Base-by-base conservation (phyloP, 92 coral and sea anemone genomes). In the Siderastrea siderea region DNA sequence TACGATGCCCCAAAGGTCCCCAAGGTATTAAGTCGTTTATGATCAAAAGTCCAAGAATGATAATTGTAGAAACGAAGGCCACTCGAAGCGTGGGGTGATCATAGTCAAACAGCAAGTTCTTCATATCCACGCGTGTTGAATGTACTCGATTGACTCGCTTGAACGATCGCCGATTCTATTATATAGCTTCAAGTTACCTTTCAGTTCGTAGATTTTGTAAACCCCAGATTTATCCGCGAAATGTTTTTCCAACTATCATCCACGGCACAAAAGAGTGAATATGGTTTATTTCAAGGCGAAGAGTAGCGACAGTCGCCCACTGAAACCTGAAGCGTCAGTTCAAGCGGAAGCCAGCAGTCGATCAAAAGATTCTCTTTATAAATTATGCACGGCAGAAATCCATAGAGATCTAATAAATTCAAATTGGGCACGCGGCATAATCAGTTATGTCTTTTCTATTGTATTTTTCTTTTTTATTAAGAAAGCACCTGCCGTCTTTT, bases 51-150 rank as follows among this genome's bases (percentile, higher is more conserved):
- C 95, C 95, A 45, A 92, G 73, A 46, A 92, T 71, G 48, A 92
- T 74, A 3, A 92, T 78, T 6, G 95, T 92, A 16, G 95, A 92
- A 51, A 92, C 91, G 66, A 92, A 88, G 64, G 75, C 16, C 52
- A 92, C 84, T 5, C 95, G 95, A 8, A 92, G 90, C 9, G 85
- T 68, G 14, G 95, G 95, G 46, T 92, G 95, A 69, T 89, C 91
- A 26, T 92, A 91, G 59, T 89, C 95, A 53, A 84, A 84, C 9
- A 84, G 26, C 52, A 84, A 14, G 51, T 84, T 84, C 7, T 74
- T n/a, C 87, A 84, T 84, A 7, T 16, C 10, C 4, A 12, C 11
- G 12, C 65, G 17, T 58, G 9, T n/a, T 1, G 57, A 1, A 1
- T 75, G 43, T 38, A 44, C 3, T 53, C 19, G 12, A 2, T 71